Conservation (phyloP, 2,888 invertebrate genomes). For the Gandaritis pyraliata region DNA sequence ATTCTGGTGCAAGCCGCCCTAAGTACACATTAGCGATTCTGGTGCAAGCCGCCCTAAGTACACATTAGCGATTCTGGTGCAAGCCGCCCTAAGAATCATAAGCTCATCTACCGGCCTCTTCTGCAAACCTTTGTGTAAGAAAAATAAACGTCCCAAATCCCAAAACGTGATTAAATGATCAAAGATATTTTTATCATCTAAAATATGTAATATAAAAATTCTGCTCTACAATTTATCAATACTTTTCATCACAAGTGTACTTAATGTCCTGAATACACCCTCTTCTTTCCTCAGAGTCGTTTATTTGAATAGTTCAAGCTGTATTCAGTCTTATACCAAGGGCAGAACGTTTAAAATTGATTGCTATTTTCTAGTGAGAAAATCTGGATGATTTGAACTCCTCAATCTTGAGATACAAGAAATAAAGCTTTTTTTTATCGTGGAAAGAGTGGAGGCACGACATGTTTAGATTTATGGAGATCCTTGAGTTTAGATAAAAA, state of each 20-base stretch:
- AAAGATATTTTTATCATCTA: background rate
- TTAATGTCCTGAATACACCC: constrained; percentile 9
- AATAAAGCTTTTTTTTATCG: constrained; percentile 22
- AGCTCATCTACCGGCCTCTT: no score
- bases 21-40: no score
- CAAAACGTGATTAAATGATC: no score
- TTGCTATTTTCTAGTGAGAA: background rate
- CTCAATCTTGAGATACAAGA: constrained; percentile 22
- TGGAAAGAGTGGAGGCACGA: constrained; percentile 13
- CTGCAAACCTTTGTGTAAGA: no score
- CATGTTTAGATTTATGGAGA: constrained; percentile 22
- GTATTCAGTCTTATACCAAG: constrained; percentile 16
- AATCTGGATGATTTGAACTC: constrained; percentile 22
- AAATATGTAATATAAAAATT: background rate
- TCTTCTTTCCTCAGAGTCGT: background rate
- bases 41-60: no score
- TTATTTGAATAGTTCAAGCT: background rate
- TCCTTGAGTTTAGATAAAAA: constrained; percentile 16
- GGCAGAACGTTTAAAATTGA: constrained; percentile 5
- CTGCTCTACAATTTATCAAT: constrained; percentile 4
- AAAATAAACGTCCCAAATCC: no score
- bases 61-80: no score
- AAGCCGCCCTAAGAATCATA: no score
- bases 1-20: no score
- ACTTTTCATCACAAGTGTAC: constrained; percentile 17